A percentile compares a stretch with the other conserved stretches of the same genome.
These are phyloP conservation scores for Aurelia aurita DNA, from an alignment of 30 jellyfish, hydroid and myxozoan species.

Conservation along the genomic window DNA sequence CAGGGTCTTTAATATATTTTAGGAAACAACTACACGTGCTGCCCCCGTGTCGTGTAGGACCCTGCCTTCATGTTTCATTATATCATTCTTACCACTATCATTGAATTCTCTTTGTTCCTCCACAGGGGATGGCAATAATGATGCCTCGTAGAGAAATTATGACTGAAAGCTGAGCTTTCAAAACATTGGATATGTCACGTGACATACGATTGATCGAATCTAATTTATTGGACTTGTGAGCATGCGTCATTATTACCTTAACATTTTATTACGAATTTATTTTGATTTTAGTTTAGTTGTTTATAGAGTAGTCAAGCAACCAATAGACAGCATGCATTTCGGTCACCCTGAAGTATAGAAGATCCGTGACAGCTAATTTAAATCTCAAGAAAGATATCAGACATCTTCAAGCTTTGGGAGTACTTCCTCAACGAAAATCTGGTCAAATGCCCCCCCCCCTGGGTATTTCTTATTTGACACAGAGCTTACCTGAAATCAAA, in stretches of 20 bases:
- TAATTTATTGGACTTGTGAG: constrained; percentile 40
- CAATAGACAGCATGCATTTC: constrained; percentile 11
- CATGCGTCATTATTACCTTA: background rate
- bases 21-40: no score
- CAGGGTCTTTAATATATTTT: no score
- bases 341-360: background rate
- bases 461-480: no score
- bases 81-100: no score
- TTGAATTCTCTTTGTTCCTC: constrained; percentile 1
- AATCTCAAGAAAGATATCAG: no score
- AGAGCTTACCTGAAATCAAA: no score
- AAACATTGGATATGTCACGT: constrained; percentile 36
- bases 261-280: background rate
- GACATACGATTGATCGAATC: constrained; percentile 51
- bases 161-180: constrained; percentile 74
- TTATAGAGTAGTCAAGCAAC: background rate
- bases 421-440: no score
- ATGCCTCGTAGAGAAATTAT: constrained; percentile 49
- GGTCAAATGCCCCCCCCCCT: no score
- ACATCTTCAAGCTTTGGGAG: no score
- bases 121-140: constrained; percentile 59
- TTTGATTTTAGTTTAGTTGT: constrained; percentile 2
- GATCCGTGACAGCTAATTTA: no score
- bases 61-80: no score
- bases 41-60: no score